A percentile compares a stretch with the other conserved stretches of the same genome.
These are phyloP conservation scores for Clarias pachynema DNA, from an alignment of 2,797 vertebrate genomes.

Conservation along the genomic window DNA sequence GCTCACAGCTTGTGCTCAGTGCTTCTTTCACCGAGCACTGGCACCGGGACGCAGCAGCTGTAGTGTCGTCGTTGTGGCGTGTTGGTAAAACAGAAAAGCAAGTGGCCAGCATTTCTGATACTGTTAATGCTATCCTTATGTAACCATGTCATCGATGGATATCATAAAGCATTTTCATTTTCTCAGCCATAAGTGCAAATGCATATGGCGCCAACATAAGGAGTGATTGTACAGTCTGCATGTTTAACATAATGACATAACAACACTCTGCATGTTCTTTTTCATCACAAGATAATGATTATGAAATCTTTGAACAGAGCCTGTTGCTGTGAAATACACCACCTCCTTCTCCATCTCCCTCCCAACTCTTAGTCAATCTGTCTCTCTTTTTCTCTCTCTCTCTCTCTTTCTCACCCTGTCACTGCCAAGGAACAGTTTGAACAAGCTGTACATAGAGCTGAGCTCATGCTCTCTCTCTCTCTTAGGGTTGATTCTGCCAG, in stretches of 20 bases:
- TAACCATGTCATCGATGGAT: conserved; percentile 8
- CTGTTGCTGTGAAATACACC: conserved; percentile 70
- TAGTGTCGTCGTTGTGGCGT: not conserved
- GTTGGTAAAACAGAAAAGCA: not conserved
- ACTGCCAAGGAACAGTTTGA: conserved; percentile 57
- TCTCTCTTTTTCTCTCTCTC: conserved; percentile 28
- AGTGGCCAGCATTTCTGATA: not conserved
- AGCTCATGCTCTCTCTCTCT: conserved; percentile 17
- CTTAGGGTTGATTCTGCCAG: conserved; percentile 66
- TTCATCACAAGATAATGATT: conserved; percentile 66
- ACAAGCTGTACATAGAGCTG: conserved; percentile 53
- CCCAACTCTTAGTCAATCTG: conserved; percentile 22
- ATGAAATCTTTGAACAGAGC: conserved; percentile 69
- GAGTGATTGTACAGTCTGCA: conserved; percentile 7
- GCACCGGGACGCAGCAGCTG: not conserved
- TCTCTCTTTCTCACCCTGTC: conserved; percentile 33
- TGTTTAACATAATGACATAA: conserved; percentile 9
- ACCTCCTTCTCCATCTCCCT: conserved; percentile 52
- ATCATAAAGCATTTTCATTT: conserved; percentile 7
- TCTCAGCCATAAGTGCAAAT: conserved; percentile 33
- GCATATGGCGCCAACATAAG: conserved; percentile 13
- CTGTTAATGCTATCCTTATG: conserved; percentile 9
- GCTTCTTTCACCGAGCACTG: not conserved
- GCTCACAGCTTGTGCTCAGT: not conserved
- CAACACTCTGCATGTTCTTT: conserved; percentile 7